Base-by-base conservation (phyloP, 2,113 vertebrate genomes). In the Taurulus bubalis region DNA sequence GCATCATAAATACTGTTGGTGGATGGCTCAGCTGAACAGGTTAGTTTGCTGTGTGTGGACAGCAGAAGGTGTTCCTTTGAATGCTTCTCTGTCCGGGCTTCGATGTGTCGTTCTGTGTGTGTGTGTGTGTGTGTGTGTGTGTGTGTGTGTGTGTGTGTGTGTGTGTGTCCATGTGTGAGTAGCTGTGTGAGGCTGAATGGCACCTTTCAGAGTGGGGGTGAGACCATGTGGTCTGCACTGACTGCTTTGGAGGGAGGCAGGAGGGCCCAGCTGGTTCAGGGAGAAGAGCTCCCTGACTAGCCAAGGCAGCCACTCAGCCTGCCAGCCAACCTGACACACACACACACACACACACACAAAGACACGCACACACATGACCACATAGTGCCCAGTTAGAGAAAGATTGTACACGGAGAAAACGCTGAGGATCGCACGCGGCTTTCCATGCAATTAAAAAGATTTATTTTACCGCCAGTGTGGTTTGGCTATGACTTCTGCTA, bases 181-280 rank as follows among this genome's bases (percentile, higher is more conserved):
- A 15, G 58, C 75, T 84, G 87, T 84, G 79, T 79, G 68, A 68
- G 80, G 64, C 84, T 86, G 80, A 83, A 86, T 82, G 86, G 88
- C 84, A 89, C 84, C 90, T 93, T 86, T 88, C 92, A 84, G 77
- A 89, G 88, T 77, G 79, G 91, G 81, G 87, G 92, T 77, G 80
- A 85, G 91, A 87, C 91, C 90, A 93, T 93, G 93, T 93, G 90
- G 84, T 92, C 88, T 80, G 76, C 80, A 77, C 77, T 83, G 87
- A 89, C 86, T 91, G 85, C 82, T 88, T 89, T 89, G 84, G 86
- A 92, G 87, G 77, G 87, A 91, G 91, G 90, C 87, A 90, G 87
- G 91, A 90, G 92, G 90, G 87, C 86, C 92, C 94, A 95, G 93
- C 94, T 94, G 94, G 93, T 94, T 92, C 80, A 85, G 85, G 85